A percentile compares a stretch with the other conserved stretches of the same genome.
Conservation (phyloP, 2,113 vertebrate species). For the Aepyceros melampus region DNA sequence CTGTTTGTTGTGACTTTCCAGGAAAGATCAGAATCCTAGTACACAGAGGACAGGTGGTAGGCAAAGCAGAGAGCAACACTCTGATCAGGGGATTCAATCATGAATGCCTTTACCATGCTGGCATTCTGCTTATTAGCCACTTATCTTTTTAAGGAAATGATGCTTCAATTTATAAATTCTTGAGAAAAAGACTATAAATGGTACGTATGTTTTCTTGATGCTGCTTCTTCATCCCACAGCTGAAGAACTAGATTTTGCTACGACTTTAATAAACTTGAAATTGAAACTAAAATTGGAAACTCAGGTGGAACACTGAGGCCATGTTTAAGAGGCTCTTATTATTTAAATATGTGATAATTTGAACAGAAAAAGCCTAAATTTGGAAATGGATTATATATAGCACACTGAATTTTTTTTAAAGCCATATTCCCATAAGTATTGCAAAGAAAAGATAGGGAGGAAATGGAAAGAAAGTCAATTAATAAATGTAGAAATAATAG, state of each 20-base stretch:
- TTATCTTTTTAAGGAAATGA: background rate
- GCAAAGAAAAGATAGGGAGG: background rate
- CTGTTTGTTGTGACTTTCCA: background rate
- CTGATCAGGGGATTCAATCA: rapidly evolving
- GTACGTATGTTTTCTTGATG: background rate
- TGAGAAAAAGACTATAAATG: background rate
- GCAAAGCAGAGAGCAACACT: background rate
- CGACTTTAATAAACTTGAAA: background rate
- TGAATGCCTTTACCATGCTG: background rate
- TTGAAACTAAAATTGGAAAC: background rate
- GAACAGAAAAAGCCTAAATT: background rate
- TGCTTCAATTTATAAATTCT: background rate
- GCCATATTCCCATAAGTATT: background rate
- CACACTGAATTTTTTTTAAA: background rate
- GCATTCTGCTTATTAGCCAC: background rate
- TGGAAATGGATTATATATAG: background rate
- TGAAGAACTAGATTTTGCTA: background rate
- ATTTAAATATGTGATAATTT: background rate
- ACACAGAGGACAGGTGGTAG: too few species aligned
- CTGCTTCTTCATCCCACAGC: background rate
- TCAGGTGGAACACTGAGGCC: background rate
- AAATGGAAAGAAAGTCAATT: background rate
- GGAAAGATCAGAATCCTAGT: background rate
- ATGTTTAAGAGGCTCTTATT: background rate
- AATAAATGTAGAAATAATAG: background rate